These are phyloP conservation scores for Tholera decimalis DNA, from an alignment of 2,888 invertebrate species.

Conservation along the genomic window DNA sequence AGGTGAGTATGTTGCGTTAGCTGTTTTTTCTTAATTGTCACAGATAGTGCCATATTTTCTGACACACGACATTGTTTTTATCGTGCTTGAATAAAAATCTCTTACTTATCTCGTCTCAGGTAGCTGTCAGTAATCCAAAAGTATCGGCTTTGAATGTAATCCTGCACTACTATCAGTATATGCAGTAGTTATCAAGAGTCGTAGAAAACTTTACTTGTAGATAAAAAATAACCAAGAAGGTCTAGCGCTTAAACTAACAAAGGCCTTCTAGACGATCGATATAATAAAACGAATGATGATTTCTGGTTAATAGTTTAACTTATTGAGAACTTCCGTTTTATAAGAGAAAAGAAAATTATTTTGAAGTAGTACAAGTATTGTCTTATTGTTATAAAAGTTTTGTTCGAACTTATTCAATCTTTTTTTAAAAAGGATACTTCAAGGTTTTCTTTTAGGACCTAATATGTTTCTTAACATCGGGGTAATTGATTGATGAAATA, in stretches of 20 bases:
- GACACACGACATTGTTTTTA: neutral
- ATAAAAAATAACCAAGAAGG: neutral
- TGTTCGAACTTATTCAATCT: neutral
- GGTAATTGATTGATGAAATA: neutral
- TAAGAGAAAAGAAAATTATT: neutral
- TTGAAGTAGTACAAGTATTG: too few species aligned
- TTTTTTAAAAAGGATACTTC: neutral
- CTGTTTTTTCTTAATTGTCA: neutral
- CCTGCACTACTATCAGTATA: conserved; percentile 4
- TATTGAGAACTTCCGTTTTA: neutral
- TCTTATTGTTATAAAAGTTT: too few species aligned
- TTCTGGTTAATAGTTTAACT: neutral
- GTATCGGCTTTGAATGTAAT: conserved; percentile 7
- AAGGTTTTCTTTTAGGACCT: conserved; percentile 24
- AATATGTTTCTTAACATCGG: neutral
- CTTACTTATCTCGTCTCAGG: conserved; percentile 9
- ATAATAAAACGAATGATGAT: neutral
- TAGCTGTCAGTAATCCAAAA: conserved; percentile 3
- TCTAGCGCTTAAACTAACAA: neutral
- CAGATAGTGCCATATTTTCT: neutral
- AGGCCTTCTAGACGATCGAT: neutral
- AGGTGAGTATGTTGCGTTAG: neutral
- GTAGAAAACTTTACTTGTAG: neutral
- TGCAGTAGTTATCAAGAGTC: conserved; percentile 6
- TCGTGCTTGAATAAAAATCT: conserved; percentile 2